Evolutionary conservation across 1,140 invertebrate species (phyloP).

Genomic region (Paraescarpia echinospica): DNA sequence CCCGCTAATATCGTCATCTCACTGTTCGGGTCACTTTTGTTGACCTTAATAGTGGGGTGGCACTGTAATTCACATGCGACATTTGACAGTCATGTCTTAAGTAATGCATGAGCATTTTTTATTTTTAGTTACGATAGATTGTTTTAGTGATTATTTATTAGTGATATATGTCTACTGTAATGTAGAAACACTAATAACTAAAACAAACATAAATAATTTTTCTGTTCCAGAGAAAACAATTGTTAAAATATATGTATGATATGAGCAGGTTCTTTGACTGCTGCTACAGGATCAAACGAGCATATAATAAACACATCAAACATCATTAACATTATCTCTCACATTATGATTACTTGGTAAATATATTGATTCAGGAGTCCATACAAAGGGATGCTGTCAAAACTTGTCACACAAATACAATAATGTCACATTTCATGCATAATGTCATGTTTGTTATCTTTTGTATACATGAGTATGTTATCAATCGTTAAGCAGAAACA

Average conservation of each 20-base stretch:
- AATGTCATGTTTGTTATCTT: not conserved
- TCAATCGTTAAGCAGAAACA: not conserved
- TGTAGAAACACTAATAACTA: too few relatives aligned
- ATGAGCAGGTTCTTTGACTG: not conserved
- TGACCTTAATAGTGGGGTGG: too few relatives aligned
- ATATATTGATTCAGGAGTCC: not conserved
- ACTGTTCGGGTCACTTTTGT: too few relatives aligned
- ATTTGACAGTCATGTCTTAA: too few relatives aligned
- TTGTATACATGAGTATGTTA: not conserved
- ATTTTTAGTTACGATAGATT: too few relatives aligned
- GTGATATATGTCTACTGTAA: too few relatives aligned
- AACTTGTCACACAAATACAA: not conserved
- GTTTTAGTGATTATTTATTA: too few relatives aligned
- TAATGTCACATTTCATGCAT: not conserved
- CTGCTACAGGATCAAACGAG: not conserved
- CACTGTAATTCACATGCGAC: too few relatives aligned
- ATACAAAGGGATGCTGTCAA: not conserved
- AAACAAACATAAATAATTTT: not conserved
- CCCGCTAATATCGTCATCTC: too few relatives aligned
- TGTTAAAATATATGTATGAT: not conserved
- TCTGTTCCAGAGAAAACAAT: not conserved
- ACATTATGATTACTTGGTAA: constrained; percentile 7
- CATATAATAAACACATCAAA: not conserved
- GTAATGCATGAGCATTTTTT: too few relatives aligned
- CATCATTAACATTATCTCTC: constrained; percentile 8